Conservation (phyloP, 2,113 vertebrate genomes). For the Ceyx cyanopectus region DNA sequence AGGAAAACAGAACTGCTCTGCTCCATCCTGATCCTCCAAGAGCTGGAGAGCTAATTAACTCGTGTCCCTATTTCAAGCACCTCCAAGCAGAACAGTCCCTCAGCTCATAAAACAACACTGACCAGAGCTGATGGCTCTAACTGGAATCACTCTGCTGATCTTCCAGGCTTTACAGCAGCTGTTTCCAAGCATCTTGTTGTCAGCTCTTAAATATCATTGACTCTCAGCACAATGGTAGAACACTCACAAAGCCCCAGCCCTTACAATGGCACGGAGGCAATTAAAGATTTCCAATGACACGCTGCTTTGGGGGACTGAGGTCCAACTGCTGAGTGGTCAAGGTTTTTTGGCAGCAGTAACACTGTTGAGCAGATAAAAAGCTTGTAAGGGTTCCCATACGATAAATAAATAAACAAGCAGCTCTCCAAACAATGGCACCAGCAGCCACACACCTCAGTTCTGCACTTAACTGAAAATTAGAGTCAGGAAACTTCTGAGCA, state of each 20-base stretch:
- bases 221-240: neutral
- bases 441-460: neutral
- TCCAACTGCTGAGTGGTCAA: neutral
- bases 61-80: neutral
- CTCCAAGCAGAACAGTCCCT: neutral
- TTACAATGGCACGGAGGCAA: neutral
- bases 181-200: neutral
- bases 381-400: neutral
- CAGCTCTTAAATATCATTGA: neutral
- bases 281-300: conserved; percentile 40
- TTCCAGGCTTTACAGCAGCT: neutral
- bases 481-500: neutral
- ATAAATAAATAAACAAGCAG: conserved; percentile 34
- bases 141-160: neutral
- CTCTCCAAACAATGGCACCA: neutral
- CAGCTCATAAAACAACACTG: neutral
- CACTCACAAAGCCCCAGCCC: neutral
- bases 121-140: fast-evolving
- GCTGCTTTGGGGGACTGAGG: neutral
- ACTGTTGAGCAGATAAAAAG: neutral
- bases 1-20: neutral
- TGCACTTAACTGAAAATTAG: neutral
- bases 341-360: conserved; percentile 3
- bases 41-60: neutral
- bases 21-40: neutral